Evolutionary conservation across 2,113 vertebrate species (phyloP), one percentile per base, ranked within the genome.

Genomic region (Nothocercus nigrocapillus): DNA sequence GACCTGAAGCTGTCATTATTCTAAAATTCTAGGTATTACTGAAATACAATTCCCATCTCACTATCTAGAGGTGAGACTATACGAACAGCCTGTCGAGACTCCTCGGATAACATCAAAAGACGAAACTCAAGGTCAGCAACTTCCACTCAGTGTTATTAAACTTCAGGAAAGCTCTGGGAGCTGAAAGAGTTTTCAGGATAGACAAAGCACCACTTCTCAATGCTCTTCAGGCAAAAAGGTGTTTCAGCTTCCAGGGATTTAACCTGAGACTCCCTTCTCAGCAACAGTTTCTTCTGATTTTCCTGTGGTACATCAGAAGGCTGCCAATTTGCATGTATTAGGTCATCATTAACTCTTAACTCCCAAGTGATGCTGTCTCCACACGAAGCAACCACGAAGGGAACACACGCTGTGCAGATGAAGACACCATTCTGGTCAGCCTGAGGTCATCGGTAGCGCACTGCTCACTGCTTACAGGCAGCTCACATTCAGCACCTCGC

Each of bases 1-100:
- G 47, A 42, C 25, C 44, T 22, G 11, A 68, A 63, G 7, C 17
- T 0, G 1, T 1, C 0, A 0, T 45, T 47, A 45, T 45, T 75
- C 56, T 56, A 45, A 40, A 74, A 51, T 7, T 42, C 49, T 30
- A 59, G n/a, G 58, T 72, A 34, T 30, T 68, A 74, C 28, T 36
- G 47, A 87, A 83, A 64, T 18, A 18, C 16, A 51, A 69, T 45
- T 73, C 67, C 49, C 38, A 49, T 25, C 66, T 49, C 63, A 61
- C 38, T 59, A 84, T 53, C 10, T 42, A 61, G 25, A 75, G 51
- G n/a, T 44, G 34, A 89, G 76, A 54, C 59, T 9, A 16, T 32
- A 73, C 2, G 32, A 72, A 21, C 1, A 0, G 34, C 28, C 38
- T 77, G 85, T 27, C 27, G 32, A 42, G 22, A 61, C 30, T 42